Base-by-base conservation (phyloP, 2,888 invertebrate species). In the Philopedon plagiatum region DNA sequence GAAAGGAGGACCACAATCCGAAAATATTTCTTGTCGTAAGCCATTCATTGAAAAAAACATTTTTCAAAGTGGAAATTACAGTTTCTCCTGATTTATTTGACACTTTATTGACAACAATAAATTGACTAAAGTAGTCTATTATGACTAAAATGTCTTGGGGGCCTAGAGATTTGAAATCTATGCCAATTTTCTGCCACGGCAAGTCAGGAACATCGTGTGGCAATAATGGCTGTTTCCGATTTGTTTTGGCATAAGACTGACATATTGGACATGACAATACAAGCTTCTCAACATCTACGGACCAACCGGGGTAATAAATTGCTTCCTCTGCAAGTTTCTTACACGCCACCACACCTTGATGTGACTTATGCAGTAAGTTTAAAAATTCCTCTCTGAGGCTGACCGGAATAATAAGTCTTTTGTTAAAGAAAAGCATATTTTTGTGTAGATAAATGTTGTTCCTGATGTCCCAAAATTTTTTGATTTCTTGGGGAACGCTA, bases 71-170 rank as follows among this genome's bases (percentile, higher is more conserved):
- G n/a, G n/a, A 15, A 5, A 51, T 51, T 51, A 51, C 54, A 57
- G 29, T 46, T 19, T 29, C 41, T 9, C 51, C 41, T 1, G 62
- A 70, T 62, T 69, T 69, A 51, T 15, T 60, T 39, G 61, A 26
- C 9, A 76, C 13, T 60, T 65, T 57, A 34, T 71, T 68, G 9
- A 78, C 63, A 56, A 79, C 74, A 21, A 78, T n/a, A n/a, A n/a
- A n/a, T n/a, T n/a, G n/a, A n/a, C n/a, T n/a, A n/a, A n/a, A n/a
- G n/a, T n/a, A n/a, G 68, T 81, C 79, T 13, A 69, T 51, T 13
- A 76, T 67, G 13, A 79, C 65, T 15, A 79, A 41, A 23, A 79
- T 63, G 62, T 76, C 78, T 21, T 71, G 60, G 1, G 29, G 62
- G 0, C 51, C 65, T 3, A 60, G 21, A 32, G 51, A 39, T 29